Evolutionary conservation across 2,888 invertebrate species (phyloP).

Genomic region (Drepana falcataria): DNA sequence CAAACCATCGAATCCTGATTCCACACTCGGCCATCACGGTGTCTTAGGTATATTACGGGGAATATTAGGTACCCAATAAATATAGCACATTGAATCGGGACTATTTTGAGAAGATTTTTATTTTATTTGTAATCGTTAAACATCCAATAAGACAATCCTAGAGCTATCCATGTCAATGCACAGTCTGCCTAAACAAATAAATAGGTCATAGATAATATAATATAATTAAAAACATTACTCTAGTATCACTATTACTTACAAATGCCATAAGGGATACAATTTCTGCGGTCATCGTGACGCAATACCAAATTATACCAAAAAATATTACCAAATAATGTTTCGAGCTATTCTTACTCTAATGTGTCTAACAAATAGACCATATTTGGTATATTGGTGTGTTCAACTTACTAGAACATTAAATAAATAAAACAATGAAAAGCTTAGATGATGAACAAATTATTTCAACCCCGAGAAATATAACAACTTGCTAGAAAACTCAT

Average conservation of each 20-base stretch:
- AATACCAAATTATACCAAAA: no score
- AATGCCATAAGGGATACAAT: constrained; percentile 8
- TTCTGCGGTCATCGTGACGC: not conserved
- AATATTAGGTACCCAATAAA: not conserved
- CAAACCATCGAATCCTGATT: no score
- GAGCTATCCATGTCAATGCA: constrained; percentile 45
- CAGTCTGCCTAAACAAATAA: constrained; percentile 68
- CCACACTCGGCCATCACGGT: no score
- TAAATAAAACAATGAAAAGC: not conserved
- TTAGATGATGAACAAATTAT: no score
- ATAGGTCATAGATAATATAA: constrained; percentile 57
- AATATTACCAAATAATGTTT: constrained; percentile 22
- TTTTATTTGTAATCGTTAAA: constrained; percentile 68
- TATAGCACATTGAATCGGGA: constrained; percentile 21
- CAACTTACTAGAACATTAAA: not conserved
- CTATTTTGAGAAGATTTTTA: constrained; percentile 63
- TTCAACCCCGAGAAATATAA: no score
- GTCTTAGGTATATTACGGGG: no score
- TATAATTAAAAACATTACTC: constrained; percentile 63
- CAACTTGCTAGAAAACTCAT: constrained; percentile 4
- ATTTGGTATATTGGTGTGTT: constrained; percentile 28
- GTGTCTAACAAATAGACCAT: constrained; percentile 23
- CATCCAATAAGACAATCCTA: constrained; percentile 67
- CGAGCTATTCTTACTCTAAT: constrained; percentile 21
- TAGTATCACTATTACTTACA: constrained; percentile 73